phyloP scores from a whole-genome alignment of 2,888 invertebrate species.

The Bugula neritina region DNA sequence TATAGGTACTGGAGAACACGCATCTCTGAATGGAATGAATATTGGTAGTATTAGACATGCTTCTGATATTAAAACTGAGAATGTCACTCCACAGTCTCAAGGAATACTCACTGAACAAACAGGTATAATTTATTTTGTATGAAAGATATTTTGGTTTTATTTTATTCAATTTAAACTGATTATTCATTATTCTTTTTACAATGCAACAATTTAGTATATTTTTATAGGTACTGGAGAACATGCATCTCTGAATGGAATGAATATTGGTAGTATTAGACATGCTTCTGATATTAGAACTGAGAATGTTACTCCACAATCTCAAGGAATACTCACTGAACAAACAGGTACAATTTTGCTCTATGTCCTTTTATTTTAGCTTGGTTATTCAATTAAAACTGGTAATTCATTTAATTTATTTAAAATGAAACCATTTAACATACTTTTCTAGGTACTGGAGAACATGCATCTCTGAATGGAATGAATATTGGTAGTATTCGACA shows the following conservation, averaged over 20 bases:
- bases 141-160: no score
- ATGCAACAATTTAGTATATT: no score
- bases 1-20: slow-evolving; percentile 11
- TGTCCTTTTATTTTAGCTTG: no score
- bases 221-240: background rate
- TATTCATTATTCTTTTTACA: no score
- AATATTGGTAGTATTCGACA: no score
- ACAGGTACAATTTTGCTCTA: background rate
- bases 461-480: no score
- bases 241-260: background rate
- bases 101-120: background rate
- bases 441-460: no score
- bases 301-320: background rate
- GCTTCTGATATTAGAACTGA: background rate
- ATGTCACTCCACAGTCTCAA: background rate
- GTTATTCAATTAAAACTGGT: no score
- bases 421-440: no score
- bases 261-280: background rate
- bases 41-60: background rate
- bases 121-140: no score
- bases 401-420: no score
- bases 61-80: background rate
- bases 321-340: background rate
- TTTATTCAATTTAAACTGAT: no score
- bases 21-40: slow-evolving; percentile 15